phyloP scores from a whole-genome alignment of 37 sponge, comb jelly and placozoan genomes.

The Beroe ovata region DNA sequence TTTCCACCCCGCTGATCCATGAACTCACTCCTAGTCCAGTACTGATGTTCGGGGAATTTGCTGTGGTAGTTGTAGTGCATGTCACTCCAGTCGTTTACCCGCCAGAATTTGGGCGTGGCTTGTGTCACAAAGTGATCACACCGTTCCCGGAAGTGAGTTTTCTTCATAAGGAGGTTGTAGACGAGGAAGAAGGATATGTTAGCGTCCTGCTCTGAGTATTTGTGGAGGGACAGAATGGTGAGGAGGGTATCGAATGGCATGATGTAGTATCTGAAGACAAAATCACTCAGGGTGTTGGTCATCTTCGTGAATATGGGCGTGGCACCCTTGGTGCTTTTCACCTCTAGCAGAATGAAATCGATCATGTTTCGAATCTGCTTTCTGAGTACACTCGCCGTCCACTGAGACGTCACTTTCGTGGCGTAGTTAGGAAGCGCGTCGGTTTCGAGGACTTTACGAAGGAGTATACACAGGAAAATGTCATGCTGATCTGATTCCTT shows the following conservation, averaged over 20 bases:
- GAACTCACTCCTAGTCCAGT: slow-evolving; percentile 32
- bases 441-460: slow-evolving; percentile 3
- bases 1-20: not conserved
- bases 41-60: slow-evolving; percentile 61
- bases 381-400: not conserved
- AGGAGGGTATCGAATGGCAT: slow-evolving; percentile 56
- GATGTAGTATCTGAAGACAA: slow-evolving; percentile 43
- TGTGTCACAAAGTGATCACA: not conserved
- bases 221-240: not conserved
- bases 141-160: not conserved
- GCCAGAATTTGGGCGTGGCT: slow-evolving; percentile 31
- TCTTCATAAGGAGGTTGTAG: slow-evolving; percentile 7
- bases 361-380: slow-evolving; percentile 38
- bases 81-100: not conserved
- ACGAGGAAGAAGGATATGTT: slow-evolving; percentile 56
- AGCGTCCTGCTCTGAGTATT: slow-evolving; percentile 55
- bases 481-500: slow-evolving; percentile 39
- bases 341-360: slow-evolving; percentile 39
- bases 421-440: slow-evolving; percentile 48
- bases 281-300: not conserved
- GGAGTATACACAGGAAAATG: slow-evolving; percentile 47
- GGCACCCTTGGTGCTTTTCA: slow-evolving; percentile 10
- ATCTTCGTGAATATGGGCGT: slow-evolving; percentile 36
- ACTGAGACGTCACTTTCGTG: not conserved
- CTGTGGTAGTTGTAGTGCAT: slow-evolving; percentile 12